Percentiles rank a stretch among this genome's conserved stretches.
phyloP scores from a whole-genome alignment of 1,140 invertebrate species.

The Sarcophaga bullata region DNA sequence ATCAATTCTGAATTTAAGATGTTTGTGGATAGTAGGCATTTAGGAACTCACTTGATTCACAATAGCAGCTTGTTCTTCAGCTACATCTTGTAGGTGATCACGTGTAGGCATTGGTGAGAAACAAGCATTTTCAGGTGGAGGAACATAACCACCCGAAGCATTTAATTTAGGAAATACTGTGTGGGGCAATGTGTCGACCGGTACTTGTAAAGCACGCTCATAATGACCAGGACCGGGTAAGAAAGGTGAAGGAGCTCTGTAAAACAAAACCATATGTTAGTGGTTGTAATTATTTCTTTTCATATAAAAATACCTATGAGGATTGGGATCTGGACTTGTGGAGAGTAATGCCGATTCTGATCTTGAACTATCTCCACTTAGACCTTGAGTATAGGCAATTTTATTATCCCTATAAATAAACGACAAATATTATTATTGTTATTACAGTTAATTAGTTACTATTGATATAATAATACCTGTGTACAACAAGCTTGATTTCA shows the following conservation, averaged over 20 bases:
- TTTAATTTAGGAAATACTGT: conserved; percentile 66
- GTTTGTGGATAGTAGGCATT: conserved; percentile 29
- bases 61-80: conserved; percentile 64
- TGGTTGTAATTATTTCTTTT: not conserved
- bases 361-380: conserved; percentile 54
- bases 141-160: conserved; percentile 59
- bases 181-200: conserved; percentile 63
- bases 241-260: conserved; percentile 61
- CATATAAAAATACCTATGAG: conserved; percentile 46
- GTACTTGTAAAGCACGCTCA: conserved; percentile 59
- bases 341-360: conserved; percentile 55
- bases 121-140: conserved; percentile 42
- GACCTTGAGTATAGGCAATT: conserved; percentile 62
- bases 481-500: conserved; percentile 73
- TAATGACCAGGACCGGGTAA: conserved; percentile 62
- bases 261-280: not conserved
- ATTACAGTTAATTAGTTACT: no score
- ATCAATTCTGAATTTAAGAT: conserved; percentile 22
- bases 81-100: conserved; percentile 64
- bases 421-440: not conserved
- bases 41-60: conserved; percentile 64
- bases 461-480: conserved; percentile 67
- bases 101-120: conserved; percentile 61
- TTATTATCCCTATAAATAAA: conserved; percentile 56
- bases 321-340: conserved; percentile 50